Conservation (phyloP, 2,113 vertebrate species). For the Cephalopholis sonnerati region DNA sequence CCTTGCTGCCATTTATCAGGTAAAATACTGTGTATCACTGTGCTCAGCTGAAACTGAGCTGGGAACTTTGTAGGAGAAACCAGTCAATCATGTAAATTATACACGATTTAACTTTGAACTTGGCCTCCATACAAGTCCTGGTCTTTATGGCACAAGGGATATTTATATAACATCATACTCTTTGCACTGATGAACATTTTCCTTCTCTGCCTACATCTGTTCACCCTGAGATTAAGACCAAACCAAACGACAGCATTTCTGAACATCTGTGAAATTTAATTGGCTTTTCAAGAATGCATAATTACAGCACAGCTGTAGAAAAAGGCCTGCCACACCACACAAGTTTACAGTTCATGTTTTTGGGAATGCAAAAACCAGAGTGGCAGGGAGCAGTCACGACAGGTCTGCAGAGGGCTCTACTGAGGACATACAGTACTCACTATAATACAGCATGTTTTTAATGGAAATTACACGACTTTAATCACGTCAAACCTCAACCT, state of each 20-base stretch:
- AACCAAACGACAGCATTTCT: conserved; percentile 51
- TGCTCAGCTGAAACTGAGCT: neutral
- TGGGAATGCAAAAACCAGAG: conserved; percentile 44
- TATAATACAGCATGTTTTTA: conserved; percentile 5
- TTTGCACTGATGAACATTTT: neutral
- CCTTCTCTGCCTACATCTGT: conserved; percentile 36
- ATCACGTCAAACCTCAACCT: neutral
- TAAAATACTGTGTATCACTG: neutral
- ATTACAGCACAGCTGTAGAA: conserved; percentile 71
- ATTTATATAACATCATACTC: conserved; percentile 13
- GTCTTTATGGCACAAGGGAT: conserved; percentile 1
- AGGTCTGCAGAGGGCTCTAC: conserved; percentile 9
- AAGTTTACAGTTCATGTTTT: conserved; percentile 63
- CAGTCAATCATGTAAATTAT: neutral
- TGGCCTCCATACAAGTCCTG: neutral
- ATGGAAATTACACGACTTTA: conserved; percentile 33
- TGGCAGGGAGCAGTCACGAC: conserved; percentile 37
- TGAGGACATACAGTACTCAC: neutral
- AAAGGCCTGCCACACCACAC: conserved; percentile 39
- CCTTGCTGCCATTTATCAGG: neutral
- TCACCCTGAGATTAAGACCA: conserved; percentile 26
- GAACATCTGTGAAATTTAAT: conserved; percentile 74
- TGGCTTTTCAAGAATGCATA: conserved; percentile 70
- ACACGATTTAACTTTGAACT: neutral
- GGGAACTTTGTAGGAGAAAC: neutral